These are phyloP conservation scores for Timema podura DNA, from an alignment of 2,888 invertebrate genomes.

Conservation along the genomic window DNA sequence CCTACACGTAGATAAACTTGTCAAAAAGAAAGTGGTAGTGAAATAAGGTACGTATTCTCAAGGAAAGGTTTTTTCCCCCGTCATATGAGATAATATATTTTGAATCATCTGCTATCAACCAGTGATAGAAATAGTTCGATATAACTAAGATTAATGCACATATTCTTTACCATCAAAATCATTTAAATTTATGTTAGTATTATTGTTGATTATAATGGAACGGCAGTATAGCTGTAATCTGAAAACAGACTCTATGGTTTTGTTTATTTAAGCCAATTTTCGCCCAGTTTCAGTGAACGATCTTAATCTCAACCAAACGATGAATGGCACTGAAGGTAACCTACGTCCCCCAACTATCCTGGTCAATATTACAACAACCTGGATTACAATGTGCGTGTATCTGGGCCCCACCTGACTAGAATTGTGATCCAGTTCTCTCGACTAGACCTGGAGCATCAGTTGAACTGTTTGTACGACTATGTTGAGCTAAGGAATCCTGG, in stretches of 20 bases:
- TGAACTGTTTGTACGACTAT: conserved; percentile 75
- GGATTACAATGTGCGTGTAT: conserved; percentile 64
- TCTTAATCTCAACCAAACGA: conserved; percentile 58
- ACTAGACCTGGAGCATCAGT: conserved; percentile 70
- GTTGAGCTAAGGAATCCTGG: conserved; percentile 55
- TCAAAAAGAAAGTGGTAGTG: too few relatives aligned
- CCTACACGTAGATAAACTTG: too few relatives aligned
- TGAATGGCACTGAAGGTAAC: conserved; percentile 60
- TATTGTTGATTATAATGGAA: neutral
- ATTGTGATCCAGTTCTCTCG: conserved; percentile 64
- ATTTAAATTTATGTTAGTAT: neutral
- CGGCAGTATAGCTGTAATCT: too few relatives aligned
- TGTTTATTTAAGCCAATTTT: neutral
- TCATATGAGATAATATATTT: too few relatives aligned
- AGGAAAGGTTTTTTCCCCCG: too few relatives aligned
- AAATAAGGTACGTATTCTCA: too few relatives aligned
- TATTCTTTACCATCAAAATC: neutral
- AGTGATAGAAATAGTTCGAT: too few relatives aligned
- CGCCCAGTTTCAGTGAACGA: conserved; percentile 43
- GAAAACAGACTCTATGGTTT: too few relatives aligned
- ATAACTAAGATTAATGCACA: neutral
- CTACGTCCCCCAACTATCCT: conserved; percentile 65
- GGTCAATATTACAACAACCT: conserved; percentile 66
- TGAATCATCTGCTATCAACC: too few relatives aligned
- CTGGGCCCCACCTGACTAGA: conserved; percentile 61